Percentiles rank a stretch among this genome's conserved stretches.
These are phyloP conservation scores for Campylorhamphus procurvoides DNA, from an alignment of 2,113 vertebrate species.

Conservation along the genomic window DNA sequence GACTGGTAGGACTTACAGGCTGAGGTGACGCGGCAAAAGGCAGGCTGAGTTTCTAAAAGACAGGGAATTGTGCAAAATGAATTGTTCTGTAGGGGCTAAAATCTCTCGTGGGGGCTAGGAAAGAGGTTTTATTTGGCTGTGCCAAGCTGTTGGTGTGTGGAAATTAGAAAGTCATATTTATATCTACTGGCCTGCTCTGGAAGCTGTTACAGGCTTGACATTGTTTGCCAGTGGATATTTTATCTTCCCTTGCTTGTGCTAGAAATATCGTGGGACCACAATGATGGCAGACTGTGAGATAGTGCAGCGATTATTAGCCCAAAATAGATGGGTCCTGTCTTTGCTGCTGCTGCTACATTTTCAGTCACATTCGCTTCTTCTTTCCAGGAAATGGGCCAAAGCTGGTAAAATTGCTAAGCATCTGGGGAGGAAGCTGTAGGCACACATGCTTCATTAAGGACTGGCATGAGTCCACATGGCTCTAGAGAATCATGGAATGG, in stretches of 20 bases:
- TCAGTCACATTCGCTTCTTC: not conserved
- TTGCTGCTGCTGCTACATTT: not conserved
- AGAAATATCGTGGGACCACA: not conserved
- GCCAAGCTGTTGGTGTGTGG: not conserved
- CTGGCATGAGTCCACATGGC: rapidly evolving
- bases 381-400: not conserved
- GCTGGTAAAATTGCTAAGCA: not conserved
- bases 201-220: not conserved
- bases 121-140: not conserved
- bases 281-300: not conserved
- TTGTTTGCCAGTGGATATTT: not conserved
- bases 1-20: not conserved
- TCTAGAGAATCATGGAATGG: not conserved
- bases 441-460: not conserved
- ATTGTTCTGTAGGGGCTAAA: not conserved
- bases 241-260: conserved; percentile 9
- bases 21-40: not conserved
- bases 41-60: not conserved
- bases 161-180: not conserved
- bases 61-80: not conserved
- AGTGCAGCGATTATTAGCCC: not conserved
- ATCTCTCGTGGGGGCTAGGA: not conserved
- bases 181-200: not conserved
- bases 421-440: not conserved
- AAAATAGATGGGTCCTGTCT: not conserved